Conservation (phyloP, 2,888 invertebrate species). For the Pomacea canaliculata region DNA sequence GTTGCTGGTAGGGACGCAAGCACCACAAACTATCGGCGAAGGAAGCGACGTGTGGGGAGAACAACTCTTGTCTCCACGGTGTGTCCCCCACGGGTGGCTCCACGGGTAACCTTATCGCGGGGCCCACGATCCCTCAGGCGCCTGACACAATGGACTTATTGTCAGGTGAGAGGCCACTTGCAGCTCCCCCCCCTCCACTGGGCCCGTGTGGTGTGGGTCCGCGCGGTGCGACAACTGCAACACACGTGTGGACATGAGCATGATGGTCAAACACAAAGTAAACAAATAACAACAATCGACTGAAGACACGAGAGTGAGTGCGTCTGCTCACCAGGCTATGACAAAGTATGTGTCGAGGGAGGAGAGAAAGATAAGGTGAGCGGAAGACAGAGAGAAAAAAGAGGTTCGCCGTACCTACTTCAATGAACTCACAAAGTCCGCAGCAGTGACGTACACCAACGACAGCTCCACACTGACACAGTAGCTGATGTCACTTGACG, state of each 20-base stretch:
- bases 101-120: no score
- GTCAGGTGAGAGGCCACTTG: not conserved
- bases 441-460: no score
- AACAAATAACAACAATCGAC: not conserved
- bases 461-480: no score
- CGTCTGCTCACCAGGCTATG: not conserved
- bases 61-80: no score
- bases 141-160: no score
- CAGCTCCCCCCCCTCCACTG: not conserved
- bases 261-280: not conserved
- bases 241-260: not conserved
- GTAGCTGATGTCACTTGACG: no score
- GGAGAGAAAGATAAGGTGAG: not conserved
- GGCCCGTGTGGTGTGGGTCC: not conserved
- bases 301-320: not conserved
- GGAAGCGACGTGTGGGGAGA: not conserved
- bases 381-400: not conserved
- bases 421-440: no score
- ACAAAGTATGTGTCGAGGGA: not conserved
- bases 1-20: conserved; percentile 4
- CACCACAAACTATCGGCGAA: not conserved
- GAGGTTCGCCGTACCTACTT: no score
- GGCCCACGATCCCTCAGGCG: no score
- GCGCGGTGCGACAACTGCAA: not conserved
- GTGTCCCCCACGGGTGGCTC: no score